Base-by-base conservation (phyloP, 2,113 vertebrate genomes). In the Thalassarche chlororhynchos region DNA sequence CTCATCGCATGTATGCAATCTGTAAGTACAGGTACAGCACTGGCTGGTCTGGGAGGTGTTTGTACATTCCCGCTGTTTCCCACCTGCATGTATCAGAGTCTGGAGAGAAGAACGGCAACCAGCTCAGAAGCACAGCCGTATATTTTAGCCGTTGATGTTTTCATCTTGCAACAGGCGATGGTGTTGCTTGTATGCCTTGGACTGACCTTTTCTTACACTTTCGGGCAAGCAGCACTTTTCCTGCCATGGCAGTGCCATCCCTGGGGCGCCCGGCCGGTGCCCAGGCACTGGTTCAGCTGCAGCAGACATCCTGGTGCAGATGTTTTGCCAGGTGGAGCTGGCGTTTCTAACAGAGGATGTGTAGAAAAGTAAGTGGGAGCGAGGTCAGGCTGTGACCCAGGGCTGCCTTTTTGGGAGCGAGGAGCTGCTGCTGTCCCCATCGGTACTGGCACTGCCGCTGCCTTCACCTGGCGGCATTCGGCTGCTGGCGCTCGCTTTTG, bases 341-440 rank as follows among this genome's bases (percentile, higher is more conserved):
- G 0, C 0, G 1, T 28, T 87, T 72, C 66, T 20, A 25, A 0
- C 26, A 40, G 23, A 40, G 61, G 13, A 8, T 0, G 0, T 0
- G 6, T 21, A 40, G 15, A 26, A 42, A 80, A 32, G 51, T 1
- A 2, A 42, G 14, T 0, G 26, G 36, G 21, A 12, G 17, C 0
- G 0, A 72, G 36, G 14, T 9, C 3, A 1, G 62, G 69, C 77
- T 34, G 70, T 8, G 36, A 16, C 57, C 51, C 38, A 2, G 32
- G 44, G 54, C 5, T 42, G 34, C 2, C 52, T 23, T 9, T n/a
- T 34, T 4, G 32, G 42, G 8, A 14, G 0, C 0, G 12, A 57
- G 57, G 44, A 31, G 51, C 28, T 52, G 14, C 75, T 31, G 51
- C 52, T 29, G 20, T 36, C 42, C 75, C 77, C 8, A 0, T 5